Evolutionary conservation across 2,113 vertebrate genomes (phyloP).

Genomic region (Acanthisitta chloris): DNA sequence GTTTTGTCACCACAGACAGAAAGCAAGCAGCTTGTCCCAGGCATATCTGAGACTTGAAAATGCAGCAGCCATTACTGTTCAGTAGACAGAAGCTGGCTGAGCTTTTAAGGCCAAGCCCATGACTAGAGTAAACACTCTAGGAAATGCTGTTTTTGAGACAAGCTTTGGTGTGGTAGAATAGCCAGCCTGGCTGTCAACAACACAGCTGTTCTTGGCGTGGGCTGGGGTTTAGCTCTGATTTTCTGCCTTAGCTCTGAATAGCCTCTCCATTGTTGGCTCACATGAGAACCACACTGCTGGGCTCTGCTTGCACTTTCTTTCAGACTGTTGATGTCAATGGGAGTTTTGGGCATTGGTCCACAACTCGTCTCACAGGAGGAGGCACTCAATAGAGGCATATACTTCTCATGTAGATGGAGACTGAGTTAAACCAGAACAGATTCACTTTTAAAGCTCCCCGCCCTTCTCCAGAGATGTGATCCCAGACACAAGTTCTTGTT

Average conservation of each 20-base stretch:
- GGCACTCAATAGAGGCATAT: not conserved
- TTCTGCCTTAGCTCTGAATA: conserved; percentile 38
- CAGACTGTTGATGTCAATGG: not conserved
- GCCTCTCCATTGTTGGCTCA: conserved; percentile 24
- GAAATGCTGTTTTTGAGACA: not conserved
- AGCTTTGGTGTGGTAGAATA: not conserved
- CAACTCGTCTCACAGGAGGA: not conserved
- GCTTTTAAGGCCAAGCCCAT: not conserved
- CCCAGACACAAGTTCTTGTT: rapidly evolving
- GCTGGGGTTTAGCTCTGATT: conserved; percentile 30
- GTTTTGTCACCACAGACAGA: not conserved
- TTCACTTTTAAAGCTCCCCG: not conserved
- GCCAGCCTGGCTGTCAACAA: conserved; percentile 27
- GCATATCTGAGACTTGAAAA: not conserved
- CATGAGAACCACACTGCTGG: not conserved
- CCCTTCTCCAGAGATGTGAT: not conserved
- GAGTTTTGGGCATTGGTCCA: conserved; percentile 21
- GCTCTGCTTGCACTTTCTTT: not conserved
- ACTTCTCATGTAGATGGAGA: not conserved
- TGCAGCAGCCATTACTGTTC: not conserved
- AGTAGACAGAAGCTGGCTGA: not conserved
- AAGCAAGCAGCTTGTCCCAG: not conserved
- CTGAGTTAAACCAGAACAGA: not conserved
- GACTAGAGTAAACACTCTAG: conserved; percentile 14
- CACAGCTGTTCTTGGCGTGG: conserved; percentile 35